Evolutionary conservation across 1,140 invertebrate genomes (phyloP).

Genomic region (Arctopsyche grandis): DNA sequence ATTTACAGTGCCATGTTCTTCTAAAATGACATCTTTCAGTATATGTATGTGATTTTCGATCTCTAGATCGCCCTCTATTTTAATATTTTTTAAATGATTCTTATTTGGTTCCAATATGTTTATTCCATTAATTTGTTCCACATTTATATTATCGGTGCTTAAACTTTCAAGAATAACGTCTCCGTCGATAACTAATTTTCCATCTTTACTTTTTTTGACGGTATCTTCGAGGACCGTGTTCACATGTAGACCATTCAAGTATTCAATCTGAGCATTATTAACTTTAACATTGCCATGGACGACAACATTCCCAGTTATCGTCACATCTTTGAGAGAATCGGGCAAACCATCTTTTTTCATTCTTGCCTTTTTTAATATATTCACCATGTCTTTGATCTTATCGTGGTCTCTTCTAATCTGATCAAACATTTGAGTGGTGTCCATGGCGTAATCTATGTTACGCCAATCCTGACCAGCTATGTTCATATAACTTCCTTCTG

Average conservation of each 20-base stretch:
- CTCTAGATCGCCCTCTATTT: slow-evolving; percentile 44
- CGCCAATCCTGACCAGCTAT: slow-evolving; percentile 44
- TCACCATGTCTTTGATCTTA: slow-evolving; percentile 40
- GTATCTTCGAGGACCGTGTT: slow-evolving; percentile 43
- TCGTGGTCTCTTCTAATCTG: slow-evolving; percentile 47
- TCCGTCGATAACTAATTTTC: slow-evolving; percentile 47
- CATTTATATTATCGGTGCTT: slow-evolving; percentile 51
- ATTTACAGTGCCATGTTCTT: slow-evolving; percentile 47
- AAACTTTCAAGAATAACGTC: slow-evolving; percentile 52
- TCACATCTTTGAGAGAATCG: slow-evolving; percentile 28
- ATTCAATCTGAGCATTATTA: slow-evolving; percentile 39
- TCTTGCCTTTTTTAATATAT: slow-evolving; percentile 42
- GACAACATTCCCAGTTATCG: slow-evolving; percentile 52
- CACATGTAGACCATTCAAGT: slow-evolving; percentile 45
- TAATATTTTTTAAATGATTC: slow-evolving; percentile 25
- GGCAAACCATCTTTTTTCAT: slow-evolving; percentile 45
- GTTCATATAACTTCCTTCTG: slow-evolving; percentile 32
- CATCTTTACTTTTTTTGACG: slow-evolving; percentile 42
- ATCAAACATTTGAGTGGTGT: slow-evolving; percentile 37
- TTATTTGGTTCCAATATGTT: slow-evolving; percentile 31
- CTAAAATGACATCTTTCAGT: slow-evolving; percentile 43
- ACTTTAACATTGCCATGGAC: slow-evolving; percentile 56
- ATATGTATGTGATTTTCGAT: slow-evolving; percentile 45
- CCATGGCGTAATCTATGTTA: slow-evolving; percentile 41
- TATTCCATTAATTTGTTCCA: slow-evolving; percentile 50